Percentiles rank a stretch among this genome's conserved stretches.
Conservation (phyloP, 64 coral and sea anemone genomes). For the Pachyseris speciosa region DNA sequence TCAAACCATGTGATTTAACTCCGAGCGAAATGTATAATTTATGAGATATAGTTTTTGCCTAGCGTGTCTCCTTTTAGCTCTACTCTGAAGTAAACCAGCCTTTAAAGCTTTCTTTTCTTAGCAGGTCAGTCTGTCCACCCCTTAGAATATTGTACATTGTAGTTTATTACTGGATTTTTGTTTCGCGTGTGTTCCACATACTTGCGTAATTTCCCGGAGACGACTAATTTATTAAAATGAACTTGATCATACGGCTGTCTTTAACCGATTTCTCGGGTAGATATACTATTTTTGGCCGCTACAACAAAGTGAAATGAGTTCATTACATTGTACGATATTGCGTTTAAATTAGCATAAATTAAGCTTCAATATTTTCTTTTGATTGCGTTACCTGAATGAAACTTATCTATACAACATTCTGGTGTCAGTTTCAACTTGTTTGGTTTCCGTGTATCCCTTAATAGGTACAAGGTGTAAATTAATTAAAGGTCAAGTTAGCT, state of each 20-base stretch:
- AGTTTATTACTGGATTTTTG: neutral
- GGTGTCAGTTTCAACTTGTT: neutral
- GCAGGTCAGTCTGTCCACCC: neutral
- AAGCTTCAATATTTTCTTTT: neutral
- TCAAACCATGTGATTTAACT: conserved; percentile 61
- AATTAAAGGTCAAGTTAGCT: neutral
- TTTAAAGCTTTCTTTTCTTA: neutral
- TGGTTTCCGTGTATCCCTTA: neutral
- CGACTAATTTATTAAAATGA: neutral
- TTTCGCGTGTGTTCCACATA: neutral
- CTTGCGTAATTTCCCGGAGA: conserved; percentile 20
- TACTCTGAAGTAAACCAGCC: neutral
- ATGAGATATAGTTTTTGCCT: conserved; percentile 33
- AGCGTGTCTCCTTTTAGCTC: neutral
- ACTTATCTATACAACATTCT: no score
- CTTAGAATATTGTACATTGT: neutral
- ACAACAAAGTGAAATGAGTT: neutral
- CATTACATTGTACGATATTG: neutral
- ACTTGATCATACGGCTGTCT: neutral
- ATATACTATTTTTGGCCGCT: neutral
- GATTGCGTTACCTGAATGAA: neutral
- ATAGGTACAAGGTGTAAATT: neutral
- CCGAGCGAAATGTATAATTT: conserved; percentile 27
- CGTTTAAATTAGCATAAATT: conserved; percentile 6
- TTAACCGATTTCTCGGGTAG: no score